Base-by-base conservation (phyloP, 2,888 invertebrate genomes). In the Phengaris arion region DNA sequence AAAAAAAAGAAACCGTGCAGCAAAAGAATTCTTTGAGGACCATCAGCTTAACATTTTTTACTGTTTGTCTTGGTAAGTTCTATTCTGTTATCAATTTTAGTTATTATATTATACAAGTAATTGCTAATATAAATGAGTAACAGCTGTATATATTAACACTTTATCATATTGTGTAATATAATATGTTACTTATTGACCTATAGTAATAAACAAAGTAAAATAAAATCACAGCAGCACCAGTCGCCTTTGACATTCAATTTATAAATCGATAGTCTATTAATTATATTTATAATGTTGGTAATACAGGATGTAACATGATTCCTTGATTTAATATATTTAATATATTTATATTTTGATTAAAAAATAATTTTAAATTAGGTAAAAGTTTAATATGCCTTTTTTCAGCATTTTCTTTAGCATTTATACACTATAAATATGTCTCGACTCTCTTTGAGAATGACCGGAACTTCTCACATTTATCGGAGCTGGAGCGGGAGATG, bases 401-500 rank as follows among this genome's bases (percentile, higher is more conserved):
- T 80, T 12, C 89, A 96, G 96, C 95, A n/a, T 80, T 94, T n/a
- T 84, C 88, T 13, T 87, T 95, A 64, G 96, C 95, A 68, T 90
- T 94, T 78, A 82, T 95, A 10, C 96, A 96, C 85, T 94, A 94
- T 81, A 94, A 94, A 82, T 96, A 97, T 89, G 95, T 97, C 0
- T 94, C 95, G 0, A 90, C 90, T 5, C 92, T 98, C 80, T 98
- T 97, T 87, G 98, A 98, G 90, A 96, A 96, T 86, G 96, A 97
- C 85, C 94, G 96, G 8, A 97, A 97, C 87, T 98, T 98, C 91
- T 96, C 96, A 0, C 96, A 97, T 84, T 91, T 98, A 74, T 97
- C 97, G 0, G 96, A 96, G 69, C 86, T 97, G 83, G 98, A 98
- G 84, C 92, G 98, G 70, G 98, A 98, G 90, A 96, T 98, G 94